Evolutionary conservation across 2,797 vertebrate species (phyloP).

Genomic region (Labeo calbasu): DNA sequence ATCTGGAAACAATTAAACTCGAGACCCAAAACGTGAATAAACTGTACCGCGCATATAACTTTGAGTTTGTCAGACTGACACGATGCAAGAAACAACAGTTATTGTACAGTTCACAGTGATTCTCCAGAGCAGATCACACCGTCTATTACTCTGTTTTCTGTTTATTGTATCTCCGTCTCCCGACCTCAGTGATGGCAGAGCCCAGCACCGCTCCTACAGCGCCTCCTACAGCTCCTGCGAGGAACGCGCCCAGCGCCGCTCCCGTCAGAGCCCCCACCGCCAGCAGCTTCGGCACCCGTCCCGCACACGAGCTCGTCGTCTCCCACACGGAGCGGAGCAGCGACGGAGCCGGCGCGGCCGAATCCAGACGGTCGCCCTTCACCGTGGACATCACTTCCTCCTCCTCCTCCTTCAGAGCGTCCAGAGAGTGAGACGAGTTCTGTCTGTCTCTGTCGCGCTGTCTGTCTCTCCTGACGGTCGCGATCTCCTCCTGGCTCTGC

Average conservation of each 20-base stretch:
- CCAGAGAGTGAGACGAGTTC: slow-evolving; percentile 58
- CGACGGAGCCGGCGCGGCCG: slow-evolving; percentile 49
- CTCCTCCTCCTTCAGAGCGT: slow-evolving; percentile 66
- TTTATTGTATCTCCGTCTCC: slow-evolving; percentile 67
- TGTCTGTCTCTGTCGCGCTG: neutral
- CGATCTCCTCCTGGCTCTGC: slow-evolving; percentile 69
- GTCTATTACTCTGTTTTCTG: slow-evolving; percentile 72
- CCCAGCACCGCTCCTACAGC: slow-evolving; percentile 74
- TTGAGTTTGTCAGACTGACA: neutral
- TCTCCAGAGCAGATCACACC: neutral
- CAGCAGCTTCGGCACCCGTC: slow-evolving; percentile 68
- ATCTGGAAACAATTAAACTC: neutral
- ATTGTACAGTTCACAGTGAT: neutral
- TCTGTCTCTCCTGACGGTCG: slow-evolving; percentile 53
- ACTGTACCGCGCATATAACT: neutral
- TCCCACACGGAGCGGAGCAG: slow-evolving; percentile 68
- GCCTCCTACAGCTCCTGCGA: slow-evolving; percentile 68
- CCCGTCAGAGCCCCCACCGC: slow-evolving; percentile 72
- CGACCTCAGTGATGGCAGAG: slow-evolving; percentile 69
- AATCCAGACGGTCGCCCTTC: slow-evolving; percentile 69
- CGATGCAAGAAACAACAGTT: neutral
- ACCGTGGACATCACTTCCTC: slow-evolving; percentile 68
- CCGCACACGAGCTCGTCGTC: slow-evolving; percentile 55
- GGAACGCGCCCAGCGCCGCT: slow-evolving; percentile 64
- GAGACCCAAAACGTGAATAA: no score